Percentiles rank a stretch among this genome's conserved stretches.
Conservation (phyloP, 2,797 vertebrate species). For the Alosa sapidissima region DNA sequence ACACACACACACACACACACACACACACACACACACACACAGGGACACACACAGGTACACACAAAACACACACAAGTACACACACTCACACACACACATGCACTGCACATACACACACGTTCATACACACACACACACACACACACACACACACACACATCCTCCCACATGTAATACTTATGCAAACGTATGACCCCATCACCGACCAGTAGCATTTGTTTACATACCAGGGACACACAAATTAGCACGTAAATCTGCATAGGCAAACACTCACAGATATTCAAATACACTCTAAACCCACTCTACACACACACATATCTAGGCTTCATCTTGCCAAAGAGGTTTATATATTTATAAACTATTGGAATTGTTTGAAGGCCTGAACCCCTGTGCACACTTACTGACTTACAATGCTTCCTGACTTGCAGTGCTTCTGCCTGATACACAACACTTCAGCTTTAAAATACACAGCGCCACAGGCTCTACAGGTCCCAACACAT, state of each 20-base stretch:
- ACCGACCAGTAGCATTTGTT: background rate
- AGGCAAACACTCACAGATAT: background rate
- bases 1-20: constrained; percentile 13
- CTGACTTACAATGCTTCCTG: too few species aligned
- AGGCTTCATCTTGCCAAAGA: too few species aligned
- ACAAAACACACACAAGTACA: constrained; percentile 19
- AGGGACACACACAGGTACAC: constrained; percentile 9
- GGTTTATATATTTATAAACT: too few species aligned
- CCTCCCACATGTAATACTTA: background rate
- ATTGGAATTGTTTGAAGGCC: too few species aligned
- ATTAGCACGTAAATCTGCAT: background rate
- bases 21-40: constrained; percentile 27
- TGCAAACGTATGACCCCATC: background rate
- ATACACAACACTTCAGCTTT: too few species aligned
- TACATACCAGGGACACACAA: background rate
- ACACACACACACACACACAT: background rate
- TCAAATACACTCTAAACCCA: background rate
- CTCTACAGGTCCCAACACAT: too few species aligned
- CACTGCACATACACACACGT: background rate
- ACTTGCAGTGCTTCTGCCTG: too few species aligned
- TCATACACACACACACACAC: background rate
- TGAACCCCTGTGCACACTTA: too few species aligned
- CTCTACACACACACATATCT: too few species aligned
- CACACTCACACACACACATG: constrained; percentile 76
- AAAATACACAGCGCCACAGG: too few species aligned